Percentiles rank a stretch among this genome's conserved stretches.
These are phyloP conservation scores for Phalera bucephala DNA, from an alignment of 2,888 invertebrate species.

Conservation along the genomic window DNA sequence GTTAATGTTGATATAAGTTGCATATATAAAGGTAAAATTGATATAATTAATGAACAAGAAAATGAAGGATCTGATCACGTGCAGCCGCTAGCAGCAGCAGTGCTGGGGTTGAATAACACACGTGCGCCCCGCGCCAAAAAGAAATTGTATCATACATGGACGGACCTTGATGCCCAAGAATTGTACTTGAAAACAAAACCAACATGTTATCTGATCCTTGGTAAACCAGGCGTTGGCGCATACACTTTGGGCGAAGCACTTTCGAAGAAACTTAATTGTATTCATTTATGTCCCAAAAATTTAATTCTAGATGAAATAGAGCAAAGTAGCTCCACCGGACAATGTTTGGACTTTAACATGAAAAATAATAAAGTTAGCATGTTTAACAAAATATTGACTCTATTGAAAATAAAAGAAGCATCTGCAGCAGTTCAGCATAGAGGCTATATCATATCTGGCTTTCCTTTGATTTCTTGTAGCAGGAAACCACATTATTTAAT, in stretches of 20 bases:
- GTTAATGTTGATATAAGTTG: constrained; percentile 37
- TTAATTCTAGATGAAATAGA: constrained; percentile 82
- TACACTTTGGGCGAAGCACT: constrained; percentile 79
- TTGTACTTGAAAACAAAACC: constrained; percentile 76
- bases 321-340: constrained; percentile 79
- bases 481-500: constrained; percentile 38
- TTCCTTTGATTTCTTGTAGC: constrained; percentile 83
- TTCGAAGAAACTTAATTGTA: constrained; percentile 80
- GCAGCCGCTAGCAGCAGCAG: constrained; percentile 54
- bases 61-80: constrained; percentile 13
- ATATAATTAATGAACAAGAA: constrained; percentile 28
- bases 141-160: constrained; percentile 61
- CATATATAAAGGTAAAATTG: constrained; percentile 40
- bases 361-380: constrained; percentile 75
- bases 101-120: constrained; percentile 66
- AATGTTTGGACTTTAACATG: constrained; percentile 83
- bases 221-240: constrained; percentile 82
- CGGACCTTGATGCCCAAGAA: constrained; percentile 77
- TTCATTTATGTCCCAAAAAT: constrained; percentile 82
- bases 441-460: constrained; percentile 86
- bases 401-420: constrained; percentile 77
- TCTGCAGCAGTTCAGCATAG: constrained; percentile 78
- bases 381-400: constrained; percentile 71
- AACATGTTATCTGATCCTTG: constrained; percentile 81
- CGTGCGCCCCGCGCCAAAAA: constrained; percentile 44